Conservation (phyloP, 35 echinoderm and acorn worm genomes). For the Lytechinus variegatus region DNA sequence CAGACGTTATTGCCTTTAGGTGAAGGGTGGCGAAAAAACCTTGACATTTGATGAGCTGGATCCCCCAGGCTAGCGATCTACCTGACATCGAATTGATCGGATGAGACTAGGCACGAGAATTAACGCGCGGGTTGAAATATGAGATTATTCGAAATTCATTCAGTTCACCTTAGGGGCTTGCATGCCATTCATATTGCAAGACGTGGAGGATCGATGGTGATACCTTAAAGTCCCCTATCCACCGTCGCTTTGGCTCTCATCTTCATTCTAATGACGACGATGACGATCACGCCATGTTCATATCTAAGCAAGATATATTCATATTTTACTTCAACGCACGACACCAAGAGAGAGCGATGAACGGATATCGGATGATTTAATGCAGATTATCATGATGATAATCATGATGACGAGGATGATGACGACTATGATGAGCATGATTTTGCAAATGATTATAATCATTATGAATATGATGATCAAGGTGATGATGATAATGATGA, state of each 20-base stretch:
- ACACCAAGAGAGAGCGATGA: too few relatives aligned
- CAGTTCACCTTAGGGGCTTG: background rate
- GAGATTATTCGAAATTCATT: background rate
- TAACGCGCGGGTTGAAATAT: background rate
- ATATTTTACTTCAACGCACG: too few relatives aligned
- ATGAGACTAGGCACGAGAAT: background rate
- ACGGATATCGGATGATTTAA: too few relatives aligned
- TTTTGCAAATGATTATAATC: too few relatives aligned
- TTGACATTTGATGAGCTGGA: conserved; percentile 3
- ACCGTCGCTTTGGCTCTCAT: background rate
- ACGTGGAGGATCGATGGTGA: background rate
- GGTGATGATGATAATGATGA: too few relatives aligned
- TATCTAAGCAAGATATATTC: too few relatives aligned
- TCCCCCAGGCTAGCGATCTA: conserved; percentile 6
- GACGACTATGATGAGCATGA: too few relatives aligned
- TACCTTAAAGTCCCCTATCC: background rate
- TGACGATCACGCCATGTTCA: too few relatives aligned
- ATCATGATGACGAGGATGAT: too few relatives aligned
- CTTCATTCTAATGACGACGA: too few relatives aligned
- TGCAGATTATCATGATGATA: too few relatives aligned
- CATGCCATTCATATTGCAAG: conserved; percentile 3
- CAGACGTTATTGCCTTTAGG: background rate
- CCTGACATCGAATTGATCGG: conserved; percentile 9
- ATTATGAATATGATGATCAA: too few relatives aligned
- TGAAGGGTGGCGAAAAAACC: background rate